These are phyloP conservation scores for Trisateles emortualis DNA, from an alignment of 2,888 invertebrate genomes.

Conservation along the genomic window DNA sequence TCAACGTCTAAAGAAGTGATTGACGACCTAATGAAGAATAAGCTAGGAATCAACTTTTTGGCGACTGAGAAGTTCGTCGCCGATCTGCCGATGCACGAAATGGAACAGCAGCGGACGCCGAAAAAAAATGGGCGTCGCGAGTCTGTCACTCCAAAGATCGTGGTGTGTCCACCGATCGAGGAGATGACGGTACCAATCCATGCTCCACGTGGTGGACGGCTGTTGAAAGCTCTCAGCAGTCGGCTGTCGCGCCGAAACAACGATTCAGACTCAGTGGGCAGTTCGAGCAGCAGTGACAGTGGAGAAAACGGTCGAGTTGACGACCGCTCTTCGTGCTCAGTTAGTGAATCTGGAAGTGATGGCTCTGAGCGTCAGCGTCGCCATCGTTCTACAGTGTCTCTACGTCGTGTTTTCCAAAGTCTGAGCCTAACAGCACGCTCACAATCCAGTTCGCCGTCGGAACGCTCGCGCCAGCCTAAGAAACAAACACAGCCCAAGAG, in stretches of 20 bases:
- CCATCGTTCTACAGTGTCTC: slow-evolving; percentile 88
- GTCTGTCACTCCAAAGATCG: slow-evolving; percentile 77
- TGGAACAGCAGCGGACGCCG: slow-evolving; percentile 55
- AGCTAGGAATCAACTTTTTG: slow-evolving; percentile 67
- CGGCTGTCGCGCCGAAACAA: slow-evolving; percentile 86
- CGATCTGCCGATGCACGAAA: slow-evolving; percentile 66
- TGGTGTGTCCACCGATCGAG: slow-evolving; percentile 82
- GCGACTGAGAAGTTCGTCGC: slow-evolving; percentile 71
- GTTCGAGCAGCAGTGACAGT: slow-evolving; percentile 81
- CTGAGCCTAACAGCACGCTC: slow-evolving; percentile 89
- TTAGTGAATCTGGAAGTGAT: slow-evolving; percentile 89
- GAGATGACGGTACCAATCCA: slow-evolving; percentile 86
- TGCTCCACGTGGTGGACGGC: slow-evolving; percentile 86
- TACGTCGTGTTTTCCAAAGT: slow-evolving; percentile 91
- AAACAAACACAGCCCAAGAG: slow-evolving; percentile 90
- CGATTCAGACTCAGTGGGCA: slow-evolving; percentile 75
- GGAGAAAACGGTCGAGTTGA: slow-evolving; percentile 71
- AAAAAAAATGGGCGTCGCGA: slow-evolving; percentile 64
- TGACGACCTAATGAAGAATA: slow-evolving; percentile 76
- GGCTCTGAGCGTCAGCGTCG: slow-evolving; percentile 83
- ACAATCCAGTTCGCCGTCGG: slow-evolving; percentile 87
- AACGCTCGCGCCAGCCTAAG: slow-evolving; percentile 77
- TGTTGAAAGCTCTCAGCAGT: slow-evolving; percentile 89
- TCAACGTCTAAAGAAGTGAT: slow-evolving; percentile 51
- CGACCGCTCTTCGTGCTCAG: slow-evolving; percentile 83